Percentiles rank a stretch among this genome's conserved stretches.
Evolutionary conservation across 2,888 invertebrate genomes (phyloP).

Genomic region (Troides oblongomaculatus): DNA sequence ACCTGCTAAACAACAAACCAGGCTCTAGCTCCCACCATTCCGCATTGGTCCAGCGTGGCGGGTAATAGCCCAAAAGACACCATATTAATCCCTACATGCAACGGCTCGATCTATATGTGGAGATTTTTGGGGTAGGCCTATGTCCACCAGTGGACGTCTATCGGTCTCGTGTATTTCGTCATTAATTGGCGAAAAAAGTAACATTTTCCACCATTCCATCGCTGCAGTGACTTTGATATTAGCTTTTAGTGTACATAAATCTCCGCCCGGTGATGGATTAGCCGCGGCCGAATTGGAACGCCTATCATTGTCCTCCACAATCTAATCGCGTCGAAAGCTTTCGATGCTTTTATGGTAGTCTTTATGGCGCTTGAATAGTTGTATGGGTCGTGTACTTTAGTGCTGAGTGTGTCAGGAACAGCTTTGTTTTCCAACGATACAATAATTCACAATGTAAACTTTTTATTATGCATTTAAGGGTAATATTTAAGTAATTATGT

Average conservation of each 20-base stretch:
- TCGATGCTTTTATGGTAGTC: constrained; percentile 22
- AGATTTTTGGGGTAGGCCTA: no score
- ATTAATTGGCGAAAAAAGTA: constrained; percentile 5
- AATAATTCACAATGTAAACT: neutral
- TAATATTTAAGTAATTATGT: no score
- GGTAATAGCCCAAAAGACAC: no score
- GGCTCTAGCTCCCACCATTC: no score
- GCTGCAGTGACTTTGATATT: constrained; percentile 16
- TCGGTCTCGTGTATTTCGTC: neutral
- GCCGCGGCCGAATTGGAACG: constrained; percentile 2
- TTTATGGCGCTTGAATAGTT: constrained; percentile 16
- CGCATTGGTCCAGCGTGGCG: no score
- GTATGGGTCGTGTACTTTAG: constrained; percentile 4
- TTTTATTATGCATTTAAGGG: neutral
- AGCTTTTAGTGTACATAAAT: constrained; percentile 25
- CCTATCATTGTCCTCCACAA: constrained; percentile 17
- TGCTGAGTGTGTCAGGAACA: constrained; percentile 1
- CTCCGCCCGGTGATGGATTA: constrained; percentile 25
- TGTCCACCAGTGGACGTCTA: no score
- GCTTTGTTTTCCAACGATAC: constrained; percentile 1
- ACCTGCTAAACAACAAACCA: no score
- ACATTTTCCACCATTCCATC: neutral
- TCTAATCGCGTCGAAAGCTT: constrained; percentile 28
- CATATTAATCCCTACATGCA: no score
- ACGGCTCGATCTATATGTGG: no score